A percentile compares a stretch with the other conserved stretches of the same genome.
These are phyloP conservation scores for Cheiracanthium punctorium DNA, from an alignment of 2,888 invertebrate genomes.

Conservation along the genomic window DNA sequence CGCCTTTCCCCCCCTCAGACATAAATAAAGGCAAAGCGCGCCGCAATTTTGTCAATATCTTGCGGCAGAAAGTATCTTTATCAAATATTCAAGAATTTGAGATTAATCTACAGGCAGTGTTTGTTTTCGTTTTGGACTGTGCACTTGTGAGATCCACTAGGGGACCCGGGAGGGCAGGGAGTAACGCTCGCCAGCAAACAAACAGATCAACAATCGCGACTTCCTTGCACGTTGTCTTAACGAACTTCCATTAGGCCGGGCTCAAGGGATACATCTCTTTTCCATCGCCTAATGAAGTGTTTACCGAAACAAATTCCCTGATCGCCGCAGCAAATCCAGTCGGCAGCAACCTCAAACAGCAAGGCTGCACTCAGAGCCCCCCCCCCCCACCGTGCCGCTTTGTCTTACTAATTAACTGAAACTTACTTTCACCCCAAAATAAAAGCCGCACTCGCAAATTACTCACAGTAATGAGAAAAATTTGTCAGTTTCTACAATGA, in stretches of 20 bases:
- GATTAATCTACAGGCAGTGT: slow-evolving; percentile 60
- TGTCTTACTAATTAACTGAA: slow-evolving; percentile 68
- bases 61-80: slow-evolving; percentile 60
- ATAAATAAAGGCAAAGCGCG: slow-evolving; percentile 40
- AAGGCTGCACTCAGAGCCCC: slow-evolving; percentile 35
- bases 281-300: slow-evolving; percentile 70
- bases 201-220: slow-evolving; percentile 66
- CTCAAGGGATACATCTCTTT: slow-evolving; percentile 70
- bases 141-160: slow-evolving; percentile 47
- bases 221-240: slow-evolving; percentile 62
- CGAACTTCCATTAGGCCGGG: slow-evolving; percentile 63
- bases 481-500: slow-evolving; percentile 67
- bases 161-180: slow-evolving; percentile 55
- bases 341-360: slow-evolving; percentile 64
- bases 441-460: slow-evolving; percentile 68
- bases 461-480: slow-evolving; percentile 69
- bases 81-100: slow-evolving; percentile 67
- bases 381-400: slow-evolving; percentile 32
- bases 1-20: slow-evolving; percentile 40
- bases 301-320: slow-evolving; percentile 70
- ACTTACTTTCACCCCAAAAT: slow-evolving; percentile 68
- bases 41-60: slow-evolving; percentile 61
- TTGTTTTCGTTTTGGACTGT: slow-evolving; percentile 68
- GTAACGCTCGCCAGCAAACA: slow-evolving; percentile 55
- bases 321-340: slow-evolving; percentile 68